These are phyloP conservation scores for Gadopsis marmoratus DNA, from an alignment of 2,797 vertebrate genomes.

Conservation along the genomic window DNA sequence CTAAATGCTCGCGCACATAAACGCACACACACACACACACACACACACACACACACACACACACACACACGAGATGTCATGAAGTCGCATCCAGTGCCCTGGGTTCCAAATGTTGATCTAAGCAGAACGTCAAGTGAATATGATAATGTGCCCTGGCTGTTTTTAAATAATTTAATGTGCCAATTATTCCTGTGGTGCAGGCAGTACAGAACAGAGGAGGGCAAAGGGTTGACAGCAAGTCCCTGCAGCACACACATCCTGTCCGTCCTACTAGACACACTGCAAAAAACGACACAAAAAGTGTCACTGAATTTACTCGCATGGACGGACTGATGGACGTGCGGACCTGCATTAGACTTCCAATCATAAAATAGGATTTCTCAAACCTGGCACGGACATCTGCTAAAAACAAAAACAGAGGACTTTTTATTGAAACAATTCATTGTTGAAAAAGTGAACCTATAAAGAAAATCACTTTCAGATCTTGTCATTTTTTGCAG, in stretches of 20 bases:
- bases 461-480: constrained; percentile 15
- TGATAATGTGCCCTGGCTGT: constrained; percentile 75
- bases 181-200: constrained; percentile 76
- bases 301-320: not conserved
- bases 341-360: not conserved
- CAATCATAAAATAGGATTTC: not conserved
- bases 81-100: constrained; percentile 59
- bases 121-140: constrained; percentile 76
- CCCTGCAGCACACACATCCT: constrained; percentile 48
- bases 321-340: not conserved
- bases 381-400: not conserved
- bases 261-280: constrained; percentile 28
- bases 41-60: constrained; percentile 18
- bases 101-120: constrained; percentile 79
- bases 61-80: constrained; percentile 41
- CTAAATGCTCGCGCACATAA: constrained; percentile 34
- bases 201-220: constrained; percentile 56
- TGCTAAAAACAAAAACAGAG: not conserved
- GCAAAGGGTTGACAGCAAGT: constrained; percentile 72
- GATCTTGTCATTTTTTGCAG: constrained; percentile 6
- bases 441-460: not conserved
- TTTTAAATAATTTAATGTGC: constrained; percentile 80
- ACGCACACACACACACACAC: constrained; percentile 4
- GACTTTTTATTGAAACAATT: not conserved
- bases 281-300: constrained; percentile 29